These are phyloP conservation scores for Chanos chanos DNA, from an alignment of 2,797 vertebrate genomes.

Conservation along the genomic window DNA sequence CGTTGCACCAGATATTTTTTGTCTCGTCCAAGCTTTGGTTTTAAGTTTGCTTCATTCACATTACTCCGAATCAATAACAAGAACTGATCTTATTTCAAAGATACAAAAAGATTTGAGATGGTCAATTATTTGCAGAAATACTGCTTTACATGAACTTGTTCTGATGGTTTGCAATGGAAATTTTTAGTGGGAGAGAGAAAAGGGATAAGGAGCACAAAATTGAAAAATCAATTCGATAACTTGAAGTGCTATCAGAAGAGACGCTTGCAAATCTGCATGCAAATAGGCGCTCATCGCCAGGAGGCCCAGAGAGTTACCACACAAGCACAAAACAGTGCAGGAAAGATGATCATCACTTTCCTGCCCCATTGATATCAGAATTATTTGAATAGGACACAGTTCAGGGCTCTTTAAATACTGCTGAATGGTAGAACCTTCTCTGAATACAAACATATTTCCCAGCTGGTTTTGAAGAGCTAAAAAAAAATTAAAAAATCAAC, in stretches of 20 bases:
- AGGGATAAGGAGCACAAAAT: conserved; percentile 31
- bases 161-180: conserved; percentile 23
- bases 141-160: neutral
- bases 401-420: conserved; percentile 10
- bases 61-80: conserved; percentile 27
- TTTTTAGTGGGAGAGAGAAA: conserved; percentile 24
- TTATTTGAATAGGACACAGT: conserved; percentile 26
- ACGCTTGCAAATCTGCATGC: conserved; percentile 41
- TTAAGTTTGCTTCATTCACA: too few species aligned
- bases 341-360: conserved; percentile 25
- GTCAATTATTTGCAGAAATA: conserved; percentile 26
- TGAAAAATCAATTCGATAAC: conserved; percentile 37
- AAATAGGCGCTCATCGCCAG: conserved; percentile 25
- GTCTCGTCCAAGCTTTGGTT: too few species aligned
- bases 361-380: conserved; percentile 28
- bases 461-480: neutral
- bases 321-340: neutral
- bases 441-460: conserved; percentile 23
- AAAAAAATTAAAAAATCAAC: neutral
- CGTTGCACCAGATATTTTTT: too few species aligned
- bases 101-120: conserved; percentile 25
- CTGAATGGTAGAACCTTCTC: conserved; percentile 12
- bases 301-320: conserved; percentile 18
- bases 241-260: conserved; percentile 36
- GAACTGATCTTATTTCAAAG: conserved; percentile 28